These are phyloP conservation scores for Psittacus erithacus DNA, from an alignment of 2,113 vertebrate species.

Conservation along the genomic window DNA sequence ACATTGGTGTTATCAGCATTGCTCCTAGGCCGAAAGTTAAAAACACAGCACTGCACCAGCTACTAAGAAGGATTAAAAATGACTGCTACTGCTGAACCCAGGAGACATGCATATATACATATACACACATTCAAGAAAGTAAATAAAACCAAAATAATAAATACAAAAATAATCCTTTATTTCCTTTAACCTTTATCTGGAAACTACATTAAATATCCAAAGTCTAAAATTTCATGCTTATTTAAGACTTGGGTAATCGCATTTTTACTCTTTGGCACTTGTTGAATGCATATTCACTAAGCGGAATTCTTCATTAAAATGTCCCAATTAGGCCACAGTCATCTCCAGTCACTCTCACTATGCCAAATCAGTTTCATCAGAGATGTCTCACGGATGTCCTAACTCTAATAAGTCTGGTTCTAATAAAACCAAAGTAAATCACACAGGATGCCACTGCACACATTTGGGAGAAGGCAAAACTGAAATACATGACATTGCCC, in stretches of 20 bases:
- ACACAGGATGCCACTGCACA: neutral
- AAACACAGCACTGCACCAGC: too few relatives aligned
- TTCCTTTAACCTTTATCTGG: neutral
- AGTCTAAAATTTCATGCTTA: neutral
- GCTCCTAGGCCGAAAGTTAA: too few relatives aligned
- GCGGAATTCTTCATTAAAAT: neutral
- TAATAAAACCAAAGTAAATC: neutral
- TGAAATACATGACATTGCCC: neutral
- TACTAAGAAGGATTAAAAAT: too few relatives aligned
- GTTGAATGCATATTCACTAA: neutral
- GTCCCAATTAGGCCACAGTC: neutral
- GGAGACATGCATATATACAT: neutral
- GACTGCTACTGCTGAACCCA: too few relatives aligned
- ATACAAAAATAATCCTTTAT: neutral
- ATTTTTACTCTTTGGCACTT: neutral
- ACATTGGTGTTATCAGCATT: too few relatives aligned
- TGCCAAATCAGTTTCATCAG: slow-evolving; percentile 3
- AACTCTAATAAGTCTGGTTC: neutral
- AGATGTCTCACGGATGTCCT: neutral
- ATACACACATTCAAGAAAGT: neutral
- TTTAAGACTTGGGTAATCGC: neutral
- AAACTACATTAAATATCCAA: neutral
- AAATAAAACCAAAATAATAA: neutral
- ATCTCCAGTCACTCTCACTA: neutral
- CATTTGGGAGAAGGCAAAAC: neutral